Evolutionary conservation across 2,113 vertebrate species (phyloP).

Genomic region (Rhynchomys soricoides): DNA sequence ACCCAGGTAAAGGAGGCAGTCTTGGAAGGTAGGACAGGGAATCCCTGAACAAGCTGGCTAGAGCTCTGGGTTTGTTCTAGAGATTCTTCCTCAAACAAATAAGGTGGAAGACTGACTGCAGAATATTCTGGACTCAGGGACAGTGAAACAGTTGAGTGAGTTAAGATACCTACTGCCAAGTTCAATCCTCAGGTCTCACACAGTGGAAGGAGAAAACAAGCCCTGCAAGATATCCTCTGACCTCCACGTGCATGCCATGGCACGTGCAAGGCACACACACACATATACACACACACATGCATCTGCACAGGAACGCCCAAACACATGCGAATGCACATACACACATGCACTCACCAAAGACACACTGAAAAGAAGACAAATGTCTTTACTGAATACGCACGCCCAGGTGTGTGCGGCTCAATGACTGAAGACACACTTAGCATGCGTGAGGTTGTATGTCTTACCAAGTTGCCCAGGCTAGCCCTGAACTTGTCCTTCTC

Average conservation of each 20-base stretch:
- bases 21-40: neutral
- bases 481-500: neutral
- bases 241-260: neutral
- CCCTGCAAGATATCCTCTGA: neutral
- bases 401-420: neutral
- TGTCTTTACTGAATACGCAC: neutral
- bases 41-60: neutral
- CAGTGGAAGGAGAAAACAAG: neutral
- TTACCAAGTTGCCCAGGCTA: neutral
- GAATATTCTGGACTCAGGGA: neutral
- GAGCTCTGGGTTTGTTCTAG: neutral
- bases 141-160: neutral
- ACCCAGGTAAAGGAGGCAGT: neutral
- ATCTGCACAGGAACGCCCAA: neutral
- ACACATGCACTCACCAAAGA: neutral
- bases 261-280: neutral
- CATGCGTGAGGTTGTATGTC: neutral
- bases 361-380: neutral
- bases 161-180: neutral
- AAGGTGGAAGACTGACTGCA: neutral
- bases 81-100: neutral
- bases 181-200: neutral
- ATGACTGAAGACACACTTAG: neutral
- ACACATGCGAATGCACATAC: neutral
- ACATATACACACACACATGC: neutral